Evolutionary conservation across 2,888 invertebrate genomes (phyloP), one percentile per base, ranked within the genome.

Genomic region (Rugalucina vietnamica): DNA sequence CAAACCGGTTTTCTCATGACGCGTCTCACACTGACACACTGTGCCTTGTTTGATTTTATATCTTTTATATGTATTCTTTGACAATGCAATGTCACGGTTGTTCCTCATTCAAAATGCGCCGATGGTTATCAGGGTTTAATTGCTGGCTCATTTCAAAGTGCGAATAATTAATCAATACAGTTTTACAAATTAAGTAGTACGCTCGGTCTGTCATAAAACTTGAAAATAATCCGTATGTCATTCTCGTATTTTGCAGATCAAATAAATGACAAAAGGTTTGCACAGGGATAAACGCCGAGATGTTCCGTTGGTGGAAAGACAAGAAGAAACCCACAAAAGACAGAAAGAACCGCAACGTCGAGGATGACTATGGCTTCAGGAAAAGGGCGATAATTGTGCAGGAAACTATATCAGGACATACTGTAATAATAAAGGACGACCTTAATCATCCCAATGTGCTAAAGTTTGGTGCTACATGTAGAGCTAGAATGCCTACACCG

Each of bases 301-400:
- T 88, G 88, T 84, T 88, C 72, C 84, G 88, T 2, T 88, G 85
- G 85, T 49, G 84, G 76, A 86, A 82, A 49, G 88, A 88, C 71
- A 82, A 82, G 36, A 88, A 79, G 76, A 84, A 85, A 72, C 54
- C 69, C 8, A 84, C 79, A 70, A 75, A 76, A 34, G 82, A 82
- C 34, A 84, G 71, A 32, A 86, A 86, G 76, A 65, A 79, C 1
- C 69, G 75, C 12, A 71, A 60, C 14, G 74, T 50, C 12, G 88
- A 88, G 32, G 88, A 88, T 57, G 87, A 87, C 39, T 88, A 88
- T 60, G 88, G 88, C 3, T 88, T 88, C 65, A 57, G 84, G 39
- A 84, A 84, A 75, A 84, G 78, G 80, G 82, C 82, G 37, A 87
- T 87, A 5, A 85, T 87, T n/a, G 57, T 88, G 18, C 82, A 84